Evolutionary conservation across 2,888 invertebrate genomes (phyloP), one percentile per base, ranked within the genome.

Genomic region (Erynnis tages): DNA sequence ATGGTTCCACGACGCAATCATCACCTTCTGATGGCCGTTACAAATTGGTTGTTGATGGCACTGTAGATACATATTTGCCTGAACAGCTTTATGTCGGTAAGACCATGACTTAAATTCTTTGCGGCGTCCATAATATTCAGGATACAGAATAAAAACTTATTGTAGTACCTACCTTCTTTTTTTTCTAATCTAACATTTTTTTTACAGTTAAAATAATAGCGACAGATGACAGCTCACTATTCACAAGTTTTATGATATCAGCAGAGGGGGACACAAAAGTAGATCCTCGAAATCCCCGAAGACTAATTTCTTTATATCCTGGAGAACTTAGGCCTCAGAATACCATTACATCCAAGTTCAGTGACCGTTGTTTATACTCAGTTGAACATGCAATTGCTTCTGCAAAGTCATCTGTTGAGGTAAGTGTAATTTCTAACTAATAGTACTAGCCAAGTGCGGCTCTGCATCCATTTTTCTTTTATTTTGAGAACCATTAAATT

Each of bases 171-270:
- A 2, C 27, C 1, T 2, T n/a, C 2, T 1, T 6, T 29, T 30
- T 30, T 30, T 30, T 11, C 10, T 10, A 17, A 16, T 11, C 14
- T n/a, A 23, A n/a, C n/a, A n/a, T n/a, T 32, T 21, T 23, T 5
- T 8, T 67, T 69, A 1, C 61, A 84, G 86, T 87, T 2, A 71
- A 77, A 73, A 65, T 88, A 58, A 64, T 61, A 25, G 69, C 65
- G 57, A 84, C 83, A 0, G 86, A 87, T 35, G 79, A 65, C 0
- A 67, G 63, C 13, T 86, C 87, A 0, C 68, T 64, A 10, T 88
- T 88, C 53, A 79, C 74, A 5, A 73, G 69, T 0, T 88, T 87
- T 61, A 79, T 87, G 73, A 81, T 88, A 76, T 86, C 87, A 3
- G 80, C 75, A 1, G 88, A 88, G 55, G 87, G 86, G 1, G 86